phyloP scores from a whole-genome alignment of 2,113 vertebrate genomes.

The Rostratula benghalensis region DNA sequence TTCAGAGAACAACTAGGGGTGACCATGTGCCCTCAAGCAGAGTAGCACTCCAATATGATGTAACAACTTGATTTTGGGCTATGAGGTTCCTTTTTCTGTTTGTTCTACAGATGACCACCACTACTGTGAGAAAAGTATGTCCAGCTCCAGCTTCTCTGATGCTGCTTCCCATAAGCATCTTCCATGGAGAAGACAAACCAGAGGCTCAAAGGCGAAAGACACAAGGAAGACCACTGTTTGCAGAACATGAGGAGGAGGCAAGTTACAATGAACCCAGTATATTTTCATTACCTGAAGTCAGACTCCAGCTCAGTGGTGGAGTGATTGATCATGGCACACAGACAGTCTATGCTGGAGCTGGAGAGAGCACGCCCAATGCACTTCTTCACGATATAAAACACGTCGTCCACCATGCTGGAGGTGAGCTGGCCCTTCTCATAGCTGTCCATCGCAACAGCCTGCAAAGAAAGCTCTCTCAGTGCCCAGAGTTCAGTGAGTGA shows the following conservation, averaged over 20 bases:
- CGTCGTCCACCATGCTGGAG: slow-evolving; percentile 98
- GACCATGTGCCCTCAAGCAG: not conserved
- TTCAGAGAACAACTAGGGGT: not conserved
- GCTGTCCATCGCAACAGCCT: slow-evolving; percentile 95
- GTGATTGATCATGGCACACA: slow-evolving; percentile 99
- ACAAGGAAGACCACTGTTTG: not conserved
- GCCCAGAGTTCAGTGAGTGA: not conserved
- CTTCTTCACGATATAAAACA: slow-evolving; percentile 99
- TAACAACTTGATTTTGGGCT: not conserved
- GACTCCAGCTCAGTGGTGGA: slow-evolving; percentile 92
- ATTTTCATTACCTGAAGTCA: slow-evolving; percentile 88
- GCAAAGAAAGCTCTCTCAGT: slow-evolving; percentile 1
- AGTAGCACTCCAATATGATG: not conserved
- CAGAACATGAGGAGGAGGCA: not conserved
- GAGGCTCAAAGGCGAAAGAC: not conserved
- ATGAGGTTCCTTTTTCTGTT: not conserved
- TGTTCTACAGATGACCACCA: not conserved
- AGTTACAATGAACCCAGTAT: not conserved
- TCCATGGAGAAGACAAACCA: not conserved
- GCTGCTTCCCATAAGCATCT: not conserved
- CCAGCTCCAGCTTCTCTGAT: not conserved
- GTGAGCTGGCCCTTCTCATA: slow-evolving; percentile 93
- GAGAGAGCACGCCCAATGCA: slow-evolving; percentile 94
- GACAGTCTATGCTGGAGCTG: slow-evolving; percentile 96
- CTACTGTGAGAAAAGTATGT: not conserved